Evolutionary conservation across 2,888 invertebrate genomes (phyloP), one percentile per base, ranked within the genome.

Genomic region (Orthonychiurus folsomi): DNA sequence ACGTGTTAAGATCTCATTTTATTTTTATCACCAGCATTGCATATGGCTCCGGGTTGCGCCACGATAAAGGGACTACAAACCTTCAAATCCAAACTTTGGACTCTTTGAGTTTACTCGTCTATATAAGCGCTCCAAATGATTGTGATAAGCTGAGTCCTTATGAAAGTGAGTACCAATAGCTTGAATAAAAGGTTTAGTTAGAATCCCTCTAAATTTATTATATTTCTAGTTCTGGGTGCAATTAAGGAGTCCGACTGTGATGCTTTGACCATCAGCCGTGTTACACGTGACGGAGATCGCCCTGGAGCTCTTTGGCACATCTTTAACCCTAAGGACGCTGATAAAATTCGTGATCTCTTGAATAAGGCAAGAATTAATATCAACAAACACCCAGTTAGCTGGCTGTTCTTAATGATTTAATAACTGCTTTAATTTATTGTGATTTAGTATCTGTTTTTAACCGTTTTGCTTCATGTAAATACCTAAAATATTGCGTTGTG

Each of bases 231-330:
- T 0, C 50, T 48, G 54, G 60, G 66, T 20, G 93, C 93, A 0
- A 91, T 95, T 66, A 92, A 93, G 67, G 89, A 93, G 76, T 93
- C 93, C 48, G 93, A 93, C 72, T 93, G 92, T 77, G 95, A 95
- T 81, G 86, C 88, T 73, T 80, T 90, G 67, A 91, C 93, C 0
- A 83, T 90, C 20, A 81, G 87, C 18, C 80, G 90, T 56, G 87
- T 88, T 15, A 89, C 89, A 66, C 12, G 5, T 23, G 84, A 87
- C 25, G 83, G 85, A 25, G 87, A 88, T 73, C 81, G 89, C 54
- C 92, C 95, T 0, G 96, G 93, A 5, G 96, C 96, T 2, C 80
- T 97, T n/a, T 97, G 96, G 96, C 96, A 96, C 77, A 94, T 97
- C 73, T 97, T 93, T 79, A 87, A 91, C 64, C 92, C 96, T 0